Conservation (phyloP, 2,888 invertebrate species). For the Apotomis turbidana region DNA sequence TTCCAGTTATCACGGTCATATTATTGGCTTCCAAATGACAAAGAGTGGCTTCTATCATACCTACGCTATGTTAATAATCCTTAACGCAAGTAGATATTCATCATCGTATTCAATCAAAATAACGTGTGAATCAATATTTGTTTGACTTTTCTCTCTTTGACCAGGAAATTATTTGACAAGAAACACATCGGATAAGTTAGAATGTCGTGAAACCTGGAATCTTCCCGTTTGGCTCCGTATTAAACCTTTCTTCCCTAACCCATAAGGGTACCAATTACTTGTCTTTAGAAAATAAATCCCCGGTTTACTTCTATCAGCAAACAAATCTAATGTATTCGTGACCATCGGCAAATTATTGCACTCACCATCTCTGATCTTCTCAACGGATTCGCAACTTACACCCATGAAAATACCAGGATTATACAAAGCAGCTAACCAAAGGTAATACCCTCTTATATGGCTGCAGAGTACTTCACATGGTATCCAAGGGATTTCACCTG, state of each 20-base stretch:
- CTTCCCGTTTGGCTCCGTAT: conserved; percentile 47
- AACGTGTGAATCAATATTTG: neutral
- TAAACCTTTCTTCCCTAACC: conserved; percentile 59
- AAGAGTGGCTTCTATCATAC: too few relatives aligned
- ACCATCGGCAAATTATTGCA: conserved; percentile 58
- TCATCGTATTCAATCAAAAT: too few relatives aligned
- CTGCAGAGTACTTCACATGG: conserved; percentile 59
- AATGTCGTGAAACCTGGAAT: neutral
- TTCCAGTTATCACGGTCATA: too few relatives aligned
- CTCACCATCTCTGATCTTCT: conserved; percentile 56
- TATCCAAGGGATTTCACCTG: conserved; percentile 55
- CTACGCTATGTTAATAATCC: too few relatives aligned
- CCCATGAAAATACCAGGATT: conserved; percentile 59
- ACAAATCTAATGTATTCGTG: conserved; percentile 51
- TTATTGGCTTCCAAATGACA: too few relatives aligned
- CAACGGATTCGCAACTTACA: conserved; percentile 58
- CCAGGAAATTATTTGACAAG: neutral
- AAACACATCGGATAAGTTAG: neutral
- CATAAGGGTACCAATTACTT: conserved; percentile 49
- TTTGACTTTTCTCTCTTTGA: neutral
- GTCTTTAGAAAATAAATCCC: conserved; percentile 57
- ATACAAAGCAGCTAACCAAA: conserved; percentile 59
- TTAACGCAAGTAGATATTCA: too few relatives aligned
- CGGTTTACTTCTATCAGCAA: conserved; percentile 49
- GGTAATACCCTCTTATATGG: conserved; percentile 53